Evolutionary conservation across 2,888 invertebrate genomes (phyloP), one percentile per base, ranked within the genome.

Genomic region (Uropetala carovei): DNA sequence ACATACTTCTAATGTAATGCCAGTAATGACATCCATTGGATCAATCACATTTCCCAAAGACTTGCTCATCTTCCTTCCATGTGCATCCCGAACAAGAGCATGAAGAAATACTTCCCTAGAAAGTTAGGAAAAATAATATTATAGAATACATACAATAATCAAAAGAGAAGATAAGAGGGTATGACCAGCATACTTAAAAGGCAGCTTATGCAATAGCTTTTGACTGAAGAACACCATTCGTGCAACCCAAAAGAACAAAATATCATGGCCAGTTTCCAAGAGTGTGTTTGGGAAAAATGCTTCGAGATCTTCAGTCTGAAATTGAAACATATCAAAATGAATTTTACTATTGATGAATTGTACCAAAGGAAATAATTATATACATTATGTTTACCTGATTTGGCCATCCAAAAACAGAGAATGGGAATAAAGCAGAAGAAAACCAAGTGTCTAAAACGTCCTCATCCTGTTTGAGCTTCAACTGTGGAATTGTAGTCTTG

Each of bases 361-460:
- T 16, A 43, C 43, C 43, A 43, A n/a, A n/a, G 9, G n/a, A 64
- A 64, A 64, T 7, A n/a, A n/a, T 68, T 75, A 43, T 75, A 64
- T 18, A 7, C 8, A 64, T 0, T 27, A 75, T 75, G 4, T 96
- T 82, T 94, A 95, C 97, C 93, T 97, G 94, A 93, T 99, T 97
- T 0, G 99, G 99, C 99, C 99, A 99, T 14, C 99, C 99, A 94
- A 99, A 98, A 81, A 98, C 97, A 0, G 99, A 98, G 95, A 99
- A 99, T 0, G 99, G 99, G 95, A 99, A 99, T 82, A 99, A 96
- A 0, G 97, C 99, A 0, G 99, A 98, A 0, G 99, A 99, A 96
- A 99, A 99, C 99, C 99, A 99, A 0, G 99, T 99, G 95, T 99
- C 99, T 93, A 99, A 95, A 0, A 99, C 99, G 95, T 99, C 99